These are phyloP conservation scores for Ictalurus punctatus DNA, from an alignment of 2,113 vertebrate genomes.

Conservation along the genomic window DNA sequence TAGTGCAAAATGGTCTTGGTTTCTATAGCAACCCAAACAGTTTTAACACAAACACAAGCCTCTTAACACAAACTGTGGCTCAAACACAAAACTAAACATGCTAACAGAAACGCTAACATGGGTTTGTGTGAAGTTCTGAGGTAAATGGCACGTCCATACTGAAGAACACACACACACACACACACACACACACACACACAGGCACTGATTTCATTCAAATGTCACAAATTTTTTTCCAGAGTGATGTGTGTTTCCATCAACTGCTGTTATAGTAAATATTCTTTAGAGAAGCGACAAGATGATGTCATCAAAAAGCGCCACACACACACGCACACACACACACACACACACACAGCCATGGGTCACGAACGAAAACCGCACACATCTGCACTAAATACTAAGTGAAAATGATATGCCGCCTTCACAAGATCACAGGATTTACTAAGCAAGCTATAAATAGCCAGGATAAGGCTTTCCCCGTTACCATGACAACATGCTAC, in stretches of 20 bases:
- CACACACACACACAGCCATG: neutral
- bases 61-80: neutral
- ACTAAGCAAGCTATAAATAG: neutral
- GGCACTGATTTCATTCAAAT: neutral
- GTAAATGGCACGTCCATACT: neutral
- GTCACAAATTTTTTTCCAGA: neutral
- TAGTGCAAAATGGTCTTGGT: constrained; percentile 38
- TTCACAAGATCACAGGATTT: neutral
- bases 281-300: neutral
- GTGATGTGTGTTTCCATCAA: neutral
- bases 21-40: neutral
- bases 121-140: neutral
- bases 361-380: neutral
- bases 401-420: neutral
- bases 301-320: neutral
- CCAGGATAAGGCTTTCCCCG: neutral
- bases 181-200: neutral
- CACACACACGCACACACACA: neutral
- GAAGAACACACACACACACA: neutral
- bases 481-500: neutral
- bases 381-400: neutral
- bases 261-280: neutral
- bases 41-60: neutral
- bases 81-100: neutral
- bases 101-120: neutral